These are phyloP conservation scores for Heliangelus exortis DNA, from an alignment of 2,797 vertebrate species.

Conservation along the genomic window DNA sequence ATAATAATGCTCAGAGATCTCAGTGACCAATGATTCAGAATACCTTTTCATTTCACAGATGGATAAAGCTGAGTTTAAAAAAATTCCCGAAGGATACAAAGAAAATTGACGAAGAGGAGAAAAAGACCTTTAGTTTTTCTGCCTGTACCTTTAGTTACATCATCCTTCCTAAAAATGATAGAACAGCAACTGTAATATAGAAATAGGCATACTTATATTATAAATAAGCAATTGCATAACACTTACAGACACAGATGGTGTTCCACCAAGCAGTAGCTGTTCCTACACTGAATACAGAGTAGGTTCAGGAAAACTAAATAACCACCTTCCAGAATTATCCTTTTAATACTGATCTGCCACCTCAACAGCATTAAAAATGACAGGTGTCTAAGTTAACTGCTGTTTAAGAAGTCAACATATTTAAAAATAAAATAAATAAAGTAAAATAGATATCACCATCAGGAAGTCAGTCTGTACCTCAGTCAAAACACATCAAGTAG, in stretches of 20 bases:
- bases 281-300: not conserved
- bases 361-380: not conserved
- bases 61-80: not conserved
- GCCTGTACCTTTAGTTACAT: not conserved
- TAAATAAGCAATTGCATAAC: not conserved
- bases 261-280: not conserved
- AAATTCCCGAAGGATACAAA: not conserved
- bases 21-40: not conserved
- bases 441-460: not conserved
- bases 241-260: not conserved
- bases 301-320: not conserved
- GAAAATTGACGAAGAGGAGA: not conserved
- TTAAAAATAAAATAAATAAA: not conserved
- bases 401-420: not conserved
- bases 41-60: slow-evolving; percentile 19
- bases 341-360: not conserved
- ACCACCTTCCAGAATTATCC: not conserved
- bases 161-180: not conserved
- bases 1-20: not conserved
- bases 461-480: not conserved
- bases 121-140: not conserved
- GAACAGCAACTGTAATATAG: not conserved
- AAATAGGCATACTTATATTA: not conserved
- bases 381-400: not conserved
- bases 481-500: not conserved